phyloP scores from a whole-genome alignment of 2,797 vertebrate genomes.

The Sebastes vulpes region DNA sequence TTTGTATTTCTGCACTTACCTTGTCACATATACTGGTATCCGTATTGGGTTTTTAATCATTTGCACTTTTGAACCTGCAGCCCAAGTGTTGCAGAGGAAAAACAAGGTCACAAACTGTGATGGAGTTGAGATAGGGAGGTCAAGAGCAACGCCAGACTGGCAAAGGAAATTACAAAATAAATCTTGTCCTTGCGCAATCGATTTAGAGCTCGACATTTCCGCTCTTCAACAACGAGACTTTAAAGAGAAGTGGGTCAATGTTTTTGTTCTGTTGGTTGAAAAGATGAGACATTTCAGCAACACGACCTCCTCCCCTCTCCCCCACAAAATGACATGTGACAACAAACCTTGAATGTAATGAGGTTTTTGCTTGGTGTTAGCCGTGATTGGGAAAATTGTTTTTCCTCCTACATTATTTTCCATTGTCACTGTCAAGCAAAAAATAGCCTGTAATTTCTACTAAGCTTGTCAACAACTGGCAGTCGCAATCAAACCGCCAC shows the following conservation, averaged over 20 bases:
- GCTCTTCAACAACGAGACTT: not conserved
- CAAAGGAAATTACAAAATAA: conserved; percentile 21
- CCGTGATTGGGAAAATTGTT: not conserved
- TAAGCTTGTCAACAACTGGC: conserved; percentile 4
- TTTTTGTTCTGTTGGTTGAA: conserved; percentile 13
- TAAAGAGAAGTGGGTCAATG: conserved; percentile 11
- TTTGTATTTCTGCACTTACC: not conserved
- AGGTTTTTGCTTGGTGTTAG: conserved; percentile 16
- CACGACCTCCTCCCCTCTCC: accelerated
- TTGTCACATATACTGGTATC: not conserved
- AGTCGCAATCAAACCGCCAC: not conserved
- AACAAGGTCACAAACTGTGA: not conserved
- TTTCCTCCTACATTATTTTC: conserved; percentile 5
- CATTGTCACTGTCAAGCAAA: not conserved
- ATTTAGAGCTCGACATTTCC: not conserved
- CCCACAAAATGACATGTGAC: not conserved
- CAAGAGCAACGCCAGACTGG: not conserved
- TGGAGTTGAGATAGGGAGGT: not conserved
- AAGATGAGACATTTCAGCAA: not conserved
- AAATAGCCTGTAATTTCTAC: not conserved
- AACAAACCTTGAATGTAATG: not conserved
- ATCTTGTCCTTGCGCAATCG: not conserved
- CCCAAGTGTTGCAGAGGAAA: not conserved
- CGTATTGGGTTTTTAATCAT: not conserved
- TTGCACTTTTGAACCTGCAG: not conserved